phyloP scores from a whole-genome alignment of 2,888 invertebrate species.

The Ethmia dodecea region DNA sequence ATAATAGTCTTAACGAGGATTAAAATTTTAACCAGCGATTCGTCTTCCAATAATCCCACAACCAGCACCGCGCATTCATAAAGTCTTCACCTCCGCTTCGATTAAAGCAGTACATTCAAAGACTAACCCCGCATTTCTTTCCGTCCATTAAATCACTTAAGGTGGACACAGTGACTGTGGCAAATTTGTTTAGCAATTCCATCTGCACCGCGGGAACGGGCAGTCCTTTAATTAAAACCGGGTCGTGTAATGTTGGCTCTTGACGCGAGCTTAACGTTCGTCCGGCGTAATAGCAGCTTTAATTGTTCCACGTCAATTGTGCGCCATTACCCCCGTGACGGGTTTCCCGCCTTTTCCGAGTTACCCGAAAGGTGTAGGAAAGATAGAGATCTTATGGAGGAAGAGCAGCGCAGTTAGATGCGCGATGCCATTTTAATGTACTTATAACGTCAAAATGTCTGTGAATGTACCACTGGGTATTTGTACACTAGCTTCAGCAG shows the following conservation, averaged over 20 bases:
- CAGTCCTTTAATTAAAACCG: constrained; percentile 76
- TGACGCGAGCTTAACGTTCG: constrained; percentile 71
- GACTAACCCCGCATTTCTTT: constrained; percentile 69
- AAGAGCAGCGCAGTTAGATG: no score
- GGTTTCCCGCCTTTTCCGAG: no score
- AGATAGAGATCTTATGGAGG: no score
- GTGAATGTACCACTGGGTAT: no score
- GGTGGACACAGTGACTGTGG: constrained; percentile 74
- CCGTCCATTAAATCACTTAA: constrained; percentile 77
- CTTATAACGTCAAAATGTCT: no score
- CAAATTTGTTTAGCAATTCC: constrained; percentile 77
- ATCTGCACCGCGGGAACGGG: constrained; percentile 55
- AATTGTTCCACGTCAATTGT: constrained; percentile 70
- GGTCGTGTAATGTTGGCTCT: constrained; percentile 66
- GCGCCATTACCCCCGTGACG: constrained; percentile 32
- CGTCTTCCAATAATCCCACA: neutral
- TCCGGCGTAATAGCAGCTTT: constrained; percentile 68
- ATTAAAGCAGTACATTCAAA: constrained; percentile 2
- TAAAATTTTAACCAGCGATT: no score
- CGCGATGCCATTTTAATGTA: neutral
- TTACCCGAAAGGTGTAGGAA: constrained; percentile 2
- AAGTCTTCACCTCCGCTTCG: constrained; percentile 21
- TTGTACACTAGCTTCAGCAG: no score
- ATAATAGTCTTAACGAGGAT: no score
- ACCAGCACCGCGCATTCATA: neutral